phyloP scores from a whole-genome alignment of 2,888 invertebrate genomes.

The Drosophila merina region DNA sequence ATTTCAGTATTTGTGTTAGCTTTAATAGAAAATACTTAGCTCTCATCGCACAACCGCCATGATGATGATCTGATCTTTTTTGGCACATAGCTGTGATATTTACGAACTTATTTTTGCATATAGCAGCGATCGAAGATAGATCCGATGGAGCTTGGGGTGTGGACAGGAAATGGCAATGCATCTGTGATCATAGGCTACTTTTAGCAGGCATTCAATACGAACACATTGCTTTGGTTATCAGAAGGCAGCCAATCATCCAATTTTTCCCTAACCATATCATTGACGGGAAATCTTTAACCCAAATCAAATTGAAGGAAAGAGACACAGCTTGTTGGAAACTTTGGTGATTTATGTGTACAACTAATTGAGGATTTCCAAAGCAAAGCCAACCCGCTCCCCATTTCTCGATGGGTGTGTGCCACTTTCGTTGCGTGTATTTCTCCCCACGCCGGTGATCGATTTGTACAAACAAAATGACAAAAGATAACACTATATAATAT shows the following conservation, averaged over 20 bases:
- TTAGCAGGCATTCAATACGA: not conserved
- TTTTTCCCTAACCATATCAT: constrained; percentile 23
- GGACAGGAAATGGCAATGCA: constrained; percentile 18
- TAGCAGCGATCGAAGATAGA: not conserved
- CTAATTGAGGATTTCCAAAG: constrained; percentile 65
- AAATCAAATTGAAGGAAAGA: constrained; percentile 46
- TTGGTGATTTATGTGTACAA: constrained; percentile 69
- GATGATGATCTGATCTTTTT: constrained; percentile 25
- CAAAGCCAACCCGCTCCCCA: constrained; percentile 5
- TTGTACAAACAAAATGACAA: constrained; percentile 69
- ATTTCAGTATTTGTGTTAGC: not conserved
- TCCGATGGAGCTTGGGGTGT: constrained; percentile 4
- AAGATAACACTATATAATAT: constrained; percentile 41
- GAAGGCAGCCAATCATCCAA: not conserved
- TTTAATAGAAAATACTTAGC: constrained; percentile 18
- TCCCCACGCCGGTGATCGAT: constrained; percentile 59
- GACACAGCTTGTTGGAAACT: constrained; percentile 33
- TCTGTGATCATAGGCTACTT: constrained; percentile 11
- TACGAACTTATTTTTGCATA: constrained; percentile 14
- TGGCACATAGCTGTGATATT: constrained; percentile 31
- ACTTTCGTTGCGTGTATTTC: constrained; percentile 50
- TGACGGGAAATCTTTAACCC: constrained; percentile 63
- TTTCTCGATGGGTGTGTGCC: constrained; percentile 40
- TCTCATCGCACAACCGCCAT: constrained; percentile 14
- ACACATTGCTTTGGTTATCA: constrained; percentile 9